Conservation (phyloP, 2,113 vertebrate species). For the Glaucidium brasilianum region DNA sequence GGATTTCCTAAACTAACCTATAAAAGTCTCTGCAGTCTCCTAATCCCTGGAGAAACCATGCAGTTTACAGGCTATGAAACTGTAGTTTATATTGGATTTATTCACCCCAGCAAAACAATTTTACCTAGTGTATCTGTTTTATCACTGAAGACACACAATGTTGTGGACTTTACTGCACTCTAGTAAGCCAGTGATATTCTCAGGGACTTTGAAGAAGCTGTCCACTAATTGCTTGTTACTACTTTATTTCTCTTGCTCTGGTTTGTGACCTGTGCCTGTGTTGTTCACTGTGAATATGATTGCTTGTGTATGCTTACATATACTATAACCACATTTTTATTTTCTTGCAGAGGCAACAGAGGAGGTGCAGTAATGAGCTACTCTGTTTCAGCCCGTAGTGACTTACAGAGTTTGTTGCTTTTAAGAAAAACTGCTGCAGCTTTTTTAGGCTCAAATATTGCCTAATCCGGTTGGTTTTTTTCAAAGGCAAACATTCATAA, state of each 20-base stretch:
- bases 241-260: neutral
- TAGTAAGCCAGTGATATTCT: neutral
- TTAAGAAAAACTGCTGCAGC: neutral
- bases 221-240: neutral
- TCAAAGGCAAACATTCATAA: neutral
- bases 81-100: neutral
- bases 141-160: accelerated
- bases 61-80: neutral
- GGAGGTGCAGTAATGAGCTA: neutral
- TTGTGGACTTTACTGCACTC: neutral
- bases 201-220: neutral
- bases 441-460: neutral
- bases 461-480: neutral
- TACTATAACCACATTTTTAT: neutral
- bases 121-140: neutral
- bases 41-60: neutral
- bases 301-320: neutral
- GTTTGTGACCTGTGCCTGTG: neutral
- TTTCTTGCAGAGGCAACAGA: neutral
- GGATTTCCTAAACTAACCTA: neutral
- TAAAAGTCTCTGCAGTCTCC: neutral
- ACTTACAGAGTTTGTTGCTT: neutral
- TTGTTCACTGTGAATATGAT: neutral
- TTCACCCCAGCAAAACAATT: neutral
- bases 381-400: neutral